Evolutionary conservation across 2,797 vertebrate species (phyloP), one percentile per base, ranked within the genome.

Genomic region (Pyrocephalus nanus): DNA sequence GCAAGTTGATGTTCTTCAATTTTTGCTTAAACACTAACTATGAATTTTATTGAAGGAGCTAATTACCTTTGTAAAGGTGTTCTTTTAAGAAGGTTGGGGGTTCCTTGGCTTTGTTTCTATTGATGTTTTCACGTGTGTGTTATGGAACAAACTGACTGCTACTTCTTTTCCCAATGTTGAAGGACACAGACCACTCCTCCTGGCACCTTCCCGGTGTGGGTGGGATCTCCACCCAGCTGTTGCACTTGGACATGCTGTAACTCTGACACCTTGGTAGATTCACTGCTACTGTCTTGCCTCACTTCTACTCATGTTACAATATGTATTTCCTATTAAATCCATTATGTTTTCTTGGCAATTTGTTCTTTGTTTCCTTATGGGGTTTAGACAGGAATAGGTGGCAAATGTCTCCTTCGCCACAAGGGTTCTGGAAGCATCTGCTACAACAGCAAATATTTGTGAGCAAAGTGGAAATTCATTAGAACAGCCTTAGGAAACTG

Each of bases 1-100:
- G 58, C 26, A 69, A 66, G 58, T 27, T 72, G 20, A 29, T 27
- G 19, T 74, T 57, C 58, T 80, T 66, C 29, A 53, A 9, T 47
- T 83, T 79, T 77, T 80, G 19, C 42, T 79, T 76, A 57, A 93
- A 96, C 91, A 92, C 80, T 93, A 96, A 90, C 26, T 65, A 34
- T 34, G 6, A 62, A 53, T 77, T 93, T 72, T 79, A 45, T 42
- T 93, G 22, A 70, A 88, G n/a, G 54, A 86, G 43, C 11, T 60
- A 32, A 64, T 69, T 50, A 69, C 34, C 47, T 84, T 66, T 67
- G 26, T 67, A 29, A 86, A 86, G 58, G 29, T 61, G 22, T 48
- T 66, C 30, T 73, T 61, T 57, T 42, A 26, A 58, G 53, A 42
- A 54, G 30, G 20, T n/a, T 61, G 54, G 8, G 12, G 2, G 51